Evolutionary conservation across 2,888 invertebrate species (phyloP).

Genomic region (Tipula confusa): DNA sequence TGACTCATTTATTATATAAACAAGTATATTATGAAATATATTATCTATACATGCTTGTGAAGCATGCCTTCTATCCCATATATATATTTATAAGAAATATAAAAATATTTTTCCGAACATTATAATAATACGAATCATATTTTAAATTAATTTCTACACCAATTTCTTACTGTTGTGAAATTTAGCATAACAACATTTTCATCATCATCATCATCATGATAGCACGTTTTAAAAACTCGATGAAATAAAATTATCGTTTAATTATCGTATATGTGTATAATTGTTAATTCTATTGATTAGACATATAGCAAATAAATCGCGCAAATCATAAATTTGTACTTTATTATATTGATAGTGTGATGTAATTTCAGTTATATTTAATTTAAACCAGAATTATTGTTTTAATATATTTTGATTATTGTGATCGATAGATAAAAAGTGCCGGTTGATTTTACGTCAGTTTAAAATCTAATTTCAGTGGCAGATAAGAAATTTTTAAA

Average conservation of each 20-base stretch:
- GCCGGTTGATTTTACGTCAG: background rate
- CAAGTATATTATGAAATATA: background rate
- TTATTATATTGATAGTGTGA: background rate
- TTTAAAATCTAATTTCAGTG: background rate
- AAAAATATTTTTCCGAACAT: background rate
- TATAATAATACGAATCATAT: background rate
- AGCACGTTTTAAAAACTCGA: background rate
- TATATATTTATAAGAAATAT: background rate
- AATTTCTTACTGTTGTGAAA: background rate
- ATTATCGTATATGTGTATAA: background rate
- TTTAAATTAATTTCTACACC: too few species aligned
- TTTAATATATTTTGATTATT: background rate
- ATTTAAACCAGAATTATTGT: background rate
- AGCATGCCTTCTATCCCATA: background rate
- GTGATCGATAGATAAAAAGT: background rate
- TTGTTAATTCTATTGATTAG: background rate
- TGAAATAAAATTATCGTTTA: background rate
- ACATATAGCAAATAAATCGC: background rate
- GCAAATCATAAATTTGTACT: background rate
- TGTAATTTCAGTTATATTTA: background rate
- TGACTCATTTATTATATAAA: background rate
- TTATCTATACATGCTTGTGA: background rate
- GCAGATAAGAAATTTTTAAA: too few species aligned
- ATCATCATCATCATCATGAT: background rate
- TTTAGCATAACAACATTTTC: background rate